Evolutionary conservation across 2,888 invertebrate species (phyloP), one percentile per base, ranked within the genome.

Genomic region (Diloba caeruleocephala): DNA sequence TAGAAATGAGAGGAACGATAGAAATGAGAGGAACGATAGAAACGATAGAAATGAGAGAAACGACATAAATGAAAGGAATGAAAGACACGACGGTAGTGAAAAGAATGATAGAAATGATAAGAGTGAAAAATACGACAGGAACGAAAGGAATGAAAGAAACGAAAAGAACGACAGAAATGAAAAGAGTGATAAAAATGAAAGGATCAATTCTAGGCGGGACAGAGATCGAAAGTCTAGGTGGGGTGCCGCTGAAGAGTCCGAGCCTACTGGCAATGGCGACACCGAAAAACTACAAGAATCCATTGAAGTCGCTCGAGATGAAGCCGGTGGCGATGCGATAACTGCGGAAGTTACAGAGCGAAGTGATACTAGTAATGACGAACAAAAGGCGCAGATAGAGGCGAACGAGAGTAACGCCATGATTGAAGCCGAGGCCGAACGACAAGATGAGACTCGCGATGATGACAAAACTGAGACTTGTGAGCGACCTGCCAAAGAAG

Each of bases 191-290:
- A 50, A n/a, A 33, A 43, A 21, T 23, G 52, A 52, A 2, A 53
- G 58, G n/a, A 63, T 46, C 14, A 62, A 44, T 50, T 73, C 13
- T 2, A 77, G 83, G 31, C 78, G 85, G 41, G 90, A 90, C 10
- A 89, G 85, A 59, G 92, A 92, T 50, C 84, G 92, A 21, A 92
- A 90, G 49, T 92, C 92, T 1, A 79, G 92, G 25, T 92, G 92
- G 92, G 92, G 92, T 0, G 90, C 88, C 1, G 85, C 89, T 0
- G 89, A 89, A 1, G 89, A 88, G 33, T n/a, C 39, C 0, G 70
- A 66, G 14, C 17, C 44, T 1, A 32, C 45, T 0, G 34, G 38
- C 23, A 42, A 44, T 4, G 28, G 10, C 0, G 53, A 46, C n/a
- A 44, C 6, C 13, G 60, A 55, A 1, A 51, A 50, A 36, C 42